A percentile compares a stretch with the other conserved stretches of the same genome.
These are phyloP conservation scores for Perizoma affinitatum DNA, from an alignment of 2,888 invertebrate genomes.

Conservation along the genomic window DNA sequence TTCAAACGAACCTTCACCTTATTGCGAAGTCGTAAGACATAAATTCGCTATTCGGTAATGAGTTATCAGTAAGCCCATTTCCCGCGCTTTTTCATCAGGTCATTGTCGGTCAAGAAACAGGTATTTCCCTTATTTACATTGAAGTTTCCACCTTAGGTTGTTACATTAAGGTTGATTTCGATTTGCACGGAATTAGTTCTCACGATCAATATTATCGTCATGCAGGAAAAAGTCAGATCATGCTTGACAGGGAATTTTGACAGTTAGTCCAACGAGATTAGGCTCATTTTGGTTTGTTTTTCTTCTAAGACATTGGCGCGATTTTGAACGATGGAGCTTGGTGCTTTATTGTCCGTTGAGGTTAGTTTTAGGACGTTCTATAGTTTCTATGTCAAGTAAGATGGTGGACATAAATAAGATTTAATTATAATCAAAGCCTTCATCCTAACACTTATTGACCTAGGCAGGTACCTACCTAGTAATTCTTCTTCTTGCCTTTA, in stretches of 20 bases:
- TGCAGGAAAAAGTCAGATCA: slow-evolving; percentile 43
- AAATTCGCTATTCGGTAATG: slow-evolving; percentile 21
- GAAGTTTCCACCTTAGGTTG: slow-evolving; percentile 38
- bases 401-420: no score
- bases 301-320: slow-evolving; percentile 37
- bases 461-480: no score
- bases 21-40: background rate
- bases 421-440: no score
- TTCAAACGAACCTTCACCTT: slow-evolving; percentile 19
- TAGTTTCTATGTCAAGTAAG: background rate
- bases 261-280: slow-evolving; percentile 10
- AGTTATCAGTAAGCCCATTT: slow-evolving; percentile 49
- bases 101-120: slow-evolving; percentile 76
- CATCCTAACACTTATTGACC: no score
- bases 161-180: slow-evolving; percentile 3
- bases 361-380: slow-evolving; percentile 31
- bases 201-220: slow-evolving; percentile 57
- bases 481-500: no score
- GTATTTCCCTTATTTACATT: slow-evolving; percentile 48
- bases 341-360: slow-evolving; percentile 39
- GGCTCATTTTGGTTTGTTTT: slow-evolving; percentile 23
- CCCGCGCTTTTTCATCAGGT: slow-evolving; percentile 74
- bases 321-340: slow-evolving; percentile 35
- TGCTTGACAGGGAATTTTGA: slow-evolving; percentile 15
- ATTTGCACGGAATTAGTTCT: slow-evolving; percentile 45